These are phyloP conservation scores for Atethmia centrago DNA, from an alignment of 2,888 invertebrate species.

Conservation along the genomic window DNA sequence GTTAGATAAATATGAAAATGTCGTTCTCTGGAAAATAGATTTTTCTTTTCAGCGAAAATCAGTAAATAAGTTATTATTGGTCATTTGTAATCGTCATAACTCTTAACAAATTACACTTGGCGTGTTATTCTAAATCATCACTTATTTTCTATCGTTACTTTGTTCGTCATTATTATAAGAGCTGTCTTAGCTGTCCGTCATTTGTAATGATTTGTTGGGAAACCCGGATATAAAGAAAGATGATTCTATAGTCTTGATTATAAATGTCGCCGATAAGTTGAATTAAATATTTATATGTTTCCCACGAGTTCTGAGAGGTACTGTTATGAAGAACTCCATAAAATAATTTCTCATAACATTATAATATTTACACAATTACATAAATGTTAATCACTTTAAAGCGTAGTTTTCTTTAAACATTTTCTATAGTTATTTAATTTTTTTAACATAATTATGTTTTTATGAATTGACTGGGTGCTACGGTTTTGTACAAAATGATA, in stretches of 20 bases:
- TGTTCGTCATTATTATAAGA: slow-evolving; percentile 24
- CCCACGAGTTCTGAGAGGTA: slow-evolving; percentile 2
- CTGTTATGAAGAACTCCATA: neutral
- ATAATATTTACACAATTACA: slow-evolving; percentile 11
- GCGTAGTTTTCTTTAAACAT: slow-evolving; percentile 26
- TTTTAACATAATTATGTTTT: slow-evolving; percentile 5
- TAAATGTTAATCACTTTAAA: slow-evolving; percentile 28
- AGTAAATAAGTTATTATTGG: slow-evolving; percentile 53
- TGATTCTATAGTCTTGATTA: slow-evolving; percentile 23
- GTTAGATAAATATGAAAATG: slow-evolving; percentile 64
- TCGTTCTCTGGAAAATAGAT: slow-evolving; percentile 65
- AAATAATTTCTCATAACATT: slow-evolving; percentile 15
- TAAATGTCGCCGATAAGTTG: slow-evolving; percentile 27
- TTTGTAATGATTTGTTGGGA: slow-evolving; percentile 48
- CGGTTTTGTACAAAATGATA: neutral
- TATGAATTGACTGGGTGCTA: neutral
- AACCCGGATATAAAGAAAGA: slow-evolving; percentile 35
- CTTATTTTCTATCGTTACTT: slow-evolving; percentile 37
- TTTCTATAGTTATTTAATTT: slow-evolving; percentile 6
- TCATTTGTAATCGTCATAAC: slow-evolving; percentile 47
- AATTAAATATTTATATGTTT: slow-evolving; percentile 16
- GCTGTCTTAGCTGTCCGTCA: slow-evolving; percentile 41
- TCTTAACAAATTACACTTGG: slow-evolving; percentile 45
- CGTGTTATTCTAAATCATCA: slow-evolving; percentile 34
- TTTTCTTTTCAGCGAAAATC: slow-evolving; percentile 54